phyloP scores from a whole-genome alignment of 1,140 invertebrate species.

The Drosophila varians region DNA sequence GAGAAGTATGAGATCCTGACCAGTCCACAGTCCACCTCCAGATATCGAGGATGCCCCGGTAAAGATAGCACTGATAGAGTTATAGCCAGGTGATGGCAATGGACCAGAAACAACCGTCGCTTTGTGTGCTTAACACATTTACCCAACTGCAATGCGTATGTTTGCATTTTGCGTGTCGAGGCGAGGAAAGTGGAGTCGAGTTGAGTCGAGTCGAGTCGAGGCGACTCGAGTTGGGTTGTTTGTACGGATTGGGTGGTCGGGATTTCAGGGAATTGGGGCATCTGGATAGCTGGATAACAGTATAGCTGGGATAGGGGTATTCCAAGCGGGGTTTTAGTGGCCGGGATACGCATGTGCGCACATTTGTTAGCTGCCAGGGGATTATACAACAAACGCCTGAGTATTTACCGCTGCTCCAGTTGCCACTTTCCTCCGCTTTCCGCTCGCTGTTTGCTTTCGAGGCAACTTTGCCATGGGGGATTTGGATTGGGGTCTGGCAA shows the following conservation, averaged over 20 bases:
- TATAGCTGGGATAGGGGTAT: neutral
- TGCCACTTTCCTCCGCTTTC: neutral
- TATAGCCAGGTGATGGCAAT: constrained; percentile 71
- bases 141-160: constrained; percentile 74
- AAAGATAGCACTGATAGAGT: constrained; percentile 54
- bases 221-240: constrained; percentile 23
- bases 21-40: neutral
- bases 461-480: constrained; percentile 45
- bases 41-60: constrained; percentile 2
- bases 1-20: neutral
- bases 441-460: constrained; percentile 31
- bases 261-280: neutral
- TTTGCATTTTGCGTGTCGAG: constrained; percentile 68
- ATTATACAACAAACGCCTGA: constrained; percentile 69
- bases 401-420: constrained; percentile 55
- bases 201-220: constrained; percentile 4
- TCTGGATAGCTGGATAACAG: neutral
- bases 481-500: constrained; percentile 25
- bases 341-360: constrained; percentile 71
- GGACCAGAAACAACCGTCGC: constrained; percentile 58
- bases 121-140: constrained; percentile 69
- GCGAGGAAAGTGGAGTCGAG: constrained; percentile 34
- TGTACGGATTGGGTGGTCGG: constrained; percentile 35
- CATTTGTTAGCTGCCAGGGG: constrained; percentile 76
- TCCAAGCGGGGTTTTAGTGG: constrained; percentile 51